Conservation (phyloP, 2,113 vertebrate genomes). For the Aphyosemion australe region DNA sequence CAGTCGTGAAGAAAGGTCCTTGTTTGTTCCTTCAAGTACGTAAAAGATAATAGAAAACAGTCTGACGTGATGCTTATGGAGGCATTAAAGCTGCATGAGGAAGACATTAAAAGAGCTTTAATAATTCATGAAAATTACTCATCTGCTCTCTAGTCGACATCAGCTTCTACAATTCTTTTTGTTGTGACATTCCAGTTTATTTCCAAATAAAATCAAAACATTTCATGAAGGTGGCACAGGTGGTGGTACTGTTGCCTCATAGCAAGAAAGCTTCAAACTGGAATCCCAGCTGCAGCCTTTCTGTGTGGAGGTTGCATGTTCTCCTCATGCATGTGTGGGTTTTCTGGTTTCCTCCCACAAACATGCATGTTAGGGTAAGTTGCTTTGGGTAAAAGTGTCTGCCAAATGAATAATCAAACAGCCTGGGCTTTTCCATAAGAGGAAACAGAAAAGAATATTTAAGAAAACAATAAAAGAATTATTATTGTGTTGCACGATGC, state of each 20-base stretch:
- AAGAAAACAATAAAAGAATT: conserved; percentile 35
- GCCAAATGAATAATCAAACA: too few species aligned
- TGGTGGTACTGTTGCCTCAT: too few species aligned
- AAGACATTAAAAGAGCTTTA: conserved; percentile 8
- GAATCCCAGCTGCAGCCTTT: too few species aligned
- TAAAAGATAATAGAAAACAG: conserved; percentile 4
- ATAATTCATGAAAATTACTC: conserved; percentile 30
- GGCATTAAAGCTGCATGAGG: conserved; percentile 1
- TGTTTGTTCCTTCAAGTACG: too few species aligned
- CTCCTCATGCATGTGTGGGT: too few species aligned
- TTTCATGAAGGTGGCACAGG: conserved; percentile 2
- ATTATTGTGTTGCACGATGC: conserved; percentile 62
- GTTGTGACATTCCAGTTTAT: conserved; percentile 3
- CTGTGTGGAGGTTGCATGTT: too few species aligned
- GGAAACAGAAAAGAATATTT: not conserved
- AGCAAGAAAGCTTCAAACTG: too few species aligned
- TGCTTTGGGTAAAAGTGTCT: too few species aligned
- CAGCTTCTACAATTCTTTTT: conserved; percentile 11
- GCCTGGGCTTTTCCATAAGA: not conserved
- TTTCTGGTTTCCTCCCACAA: too few species aligned
- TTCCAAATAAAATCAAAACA: conserved; percentile 20
- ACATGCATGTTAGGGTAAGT: too few species aligned
- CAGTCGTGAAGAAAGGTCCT: too few species aligned
- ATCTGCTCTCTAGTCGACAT: conserved; percentile 26
- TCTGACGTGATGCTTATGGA: too few species aligned